Base-by-base conservation (phyloP, 2,888 invertebrate species). In the Drosophila pullipes region DNA sequence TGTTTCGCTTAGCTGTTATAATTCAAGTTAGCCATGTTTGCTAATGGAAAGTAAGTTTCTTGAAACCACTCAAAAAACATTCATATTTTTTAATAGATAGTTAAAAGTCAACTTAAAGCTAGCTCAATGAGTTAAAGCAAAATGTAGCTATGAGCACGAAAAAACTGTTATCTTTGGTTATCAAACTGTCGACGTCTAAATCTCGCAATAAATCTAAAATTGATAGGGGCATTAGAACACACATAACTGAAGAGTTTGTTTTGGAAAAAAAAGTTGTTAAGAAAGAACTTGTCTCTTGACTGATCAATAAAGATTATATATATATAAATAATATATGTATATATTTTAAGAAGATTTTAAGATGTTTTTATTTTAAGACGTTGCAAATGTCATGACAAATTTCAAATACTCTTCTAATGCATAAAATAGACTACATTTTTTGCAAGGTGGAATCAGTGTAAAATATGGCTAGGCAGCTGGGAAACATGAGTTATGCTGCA, bases 401-500 rank as follows among this genome's bases (percentile, higher is more conserved):
- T 47, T 0, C 0, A 47, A 25, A 25, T 16, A 16, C 47, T 0
- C 9, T 47, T 0, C 2, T 1, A 13, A 2, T 22, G 22, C 6
- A 3, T 22, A 3, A 6, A 16, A 25, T 4, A 16, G 4, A 16
- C 25, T 16, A 47, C 9, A 16, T 41, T 16, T 41, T 50, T 49
- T 37, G 28, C 25, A 30, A 25, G 1, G 13, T 10, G 10, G 57
- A 41, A 44, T 55, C 76, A 71, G 54, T 80, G 76, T 78, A 68
- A 64, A 60, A 37, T 63, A 41, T 76, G 53, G 33, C 55, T 57
- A 28, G 54, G 41, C 54, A 54, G 13, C 62, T 39, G 61, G 60
- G 18, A 50, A 69, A 76, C 49, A 69, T 80, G 78, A 78, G 69
- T 76, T 80, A 78, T 78, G 81, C 72, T 44, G 10, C 65, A 59